These are phyloP conservation scores for Rhodophaea formosa DNA, from an alignment of 2,888 invertebrate species.

Conservation along the genomic window DNA sequence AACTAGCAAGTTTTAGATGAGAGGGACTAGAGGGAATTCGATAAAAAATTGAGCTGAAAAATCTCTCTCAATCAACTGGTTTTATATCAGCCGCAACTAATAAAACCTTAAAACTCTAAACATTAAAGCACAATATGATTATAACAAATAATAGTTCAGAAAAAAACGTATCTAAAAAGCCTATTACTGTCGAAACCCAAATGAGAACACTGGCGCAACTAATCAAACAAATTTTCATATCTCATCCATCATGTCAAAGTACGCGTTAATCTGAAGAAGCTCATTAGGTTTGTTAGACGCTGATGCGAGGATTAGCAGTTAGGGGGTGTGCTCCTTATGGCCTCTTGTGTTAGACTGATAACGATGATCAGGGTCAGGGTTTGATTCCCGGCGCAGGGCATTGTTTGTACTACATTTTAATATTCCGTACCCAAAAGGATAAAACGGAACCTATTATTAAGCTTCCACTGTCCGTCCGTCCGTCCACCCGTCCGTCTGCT, in stretches of 20 bases:
- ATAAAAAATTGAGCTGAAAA: neutral
- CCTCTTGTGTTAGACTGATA: neutral
- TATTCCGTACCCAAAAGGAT: no score
- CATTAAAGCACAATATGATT: neutral
- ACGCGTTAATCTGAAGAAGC: slow-evolving; percentile 57
- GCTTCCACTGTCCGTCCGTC: no score
- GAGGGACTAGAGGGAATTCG: no score
- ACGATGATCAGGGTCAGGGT: no score
- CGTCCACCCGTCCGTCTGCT: no score
- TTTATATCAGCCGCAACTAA: slow-evolving; percentile 6
- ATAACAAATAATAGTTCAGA: slow-evolving; percentile 32
- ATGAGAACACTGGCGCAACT: slow-evolving; percentile 53
- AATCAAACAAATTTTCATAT: slow-evolving; percentile 71
- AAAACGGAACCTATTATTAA: no score
- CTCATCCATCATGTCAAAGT: slow-evolving; percentile 70
- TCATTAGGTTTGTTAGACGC: slow-evolving; percentile 49
- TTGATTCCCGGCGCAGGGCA: no score
- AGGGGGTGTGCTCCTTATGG: slow-evolving; percentile 12
- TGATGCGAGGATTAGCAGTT: slow-evolving; percentile 12
- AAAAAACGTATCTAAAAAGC: slow-evolving; percentile 40
- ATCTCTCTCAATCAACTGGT: neutral
- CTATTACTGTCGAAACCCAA: slow-evolving; percentile 47
- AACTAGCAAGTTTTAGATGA: no score
- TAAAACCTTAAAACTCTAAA: slow-evolving; percentile 21
- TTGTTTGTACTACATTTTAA: no score